Percentiles rank a stretch among this genome's conserved stretches.
Conservation (phyloP, 2,888 invertebrate species). For the Ganaspis brasiliensis region DNA sequence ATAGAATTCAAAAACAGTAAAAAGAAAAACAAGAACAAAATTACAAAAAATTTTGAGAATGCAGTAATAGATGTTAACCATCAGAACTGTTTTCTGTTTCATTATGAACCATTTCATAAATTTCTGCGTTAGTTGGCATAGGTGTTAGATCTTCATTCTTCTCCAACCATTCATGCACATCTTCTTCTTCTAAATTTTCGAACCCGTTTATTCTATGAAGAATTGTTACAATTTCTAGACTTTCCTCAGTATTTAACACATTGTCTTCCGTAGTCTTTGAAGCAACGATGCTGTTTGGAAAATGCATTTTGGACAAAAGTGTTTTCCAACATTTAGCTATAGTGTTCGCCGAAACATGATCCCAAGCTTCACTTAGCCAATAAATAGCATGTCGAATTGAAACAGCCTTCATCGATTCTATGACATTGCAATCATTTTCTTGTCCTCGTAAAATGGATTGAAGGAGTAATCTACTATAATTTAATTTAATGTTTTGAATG, state of each 20-base stretch:
- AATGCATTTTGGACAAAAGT: background rate
- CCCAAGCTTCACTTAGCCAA: background rate
- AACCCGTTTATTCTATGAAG: background rate
- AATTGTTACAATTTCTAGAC: background rate
- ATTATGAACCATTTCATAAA: too few relatives aligned
- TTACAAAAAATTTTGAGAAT: too few relatives aligned
- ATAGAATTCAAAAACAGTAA: too few relatives aligned
- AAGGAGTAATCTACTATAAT: conserved; percentile 19
- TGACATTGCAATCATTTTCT: conserved; percentile 3
- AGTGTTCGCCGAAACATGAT: background rate
- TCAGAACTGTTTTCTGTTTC: too few relatives aligned
- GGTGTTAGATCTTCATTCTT: too few relatives aligned
- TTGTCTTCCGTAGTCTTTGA: background rate
- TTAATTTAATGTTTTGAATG: conserved; percentile 42
- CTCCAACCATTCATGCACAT: background rate
- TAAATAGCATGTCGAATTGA: background rate
- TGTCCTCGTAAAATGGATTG: conserved; percentile 20
- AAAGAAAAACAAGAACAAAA: too few relatives aligned
- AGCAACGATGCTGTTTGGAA: background rate
- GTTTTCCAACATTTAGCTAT: conserved; percentile 49
- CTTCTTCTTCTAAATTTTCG: background rate
- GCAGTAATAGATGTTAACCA: too few relatives aligned
- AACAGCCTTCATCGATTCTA: background rate
- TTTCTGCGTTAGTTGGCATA: too few relatives aligned
- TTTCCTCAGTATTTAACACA: background rate